Evolutionary conservation across 2,888 invertebrate genomes (phyloP), one percentile per base, ranked within the genome.

Genomic region (Sylvicola cinctus): DNA sequence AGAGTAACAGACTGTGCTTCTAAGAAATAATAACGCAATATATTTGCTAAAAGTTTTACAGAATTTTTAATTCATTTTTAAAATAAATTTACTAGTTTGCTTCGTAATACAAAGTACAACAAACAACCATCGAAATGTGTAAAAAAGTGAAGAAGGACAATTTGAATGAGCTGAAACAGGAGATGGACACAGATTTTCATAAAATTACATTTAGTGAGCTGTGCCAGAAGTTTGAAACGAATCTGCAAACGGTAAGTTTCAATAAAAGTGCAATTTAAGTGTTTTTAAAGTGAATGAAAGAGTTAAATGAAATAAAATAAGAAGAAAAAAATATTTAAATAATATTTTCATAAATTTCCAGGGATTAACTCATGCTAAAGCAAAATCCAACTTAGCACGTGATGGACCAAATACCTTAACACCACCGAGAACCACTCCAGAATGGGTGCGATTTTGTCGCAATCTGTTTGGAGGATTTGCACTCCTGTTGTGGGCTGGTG

Each of bases 361-460:
- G 90, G 93, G 93, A 68, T 76, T 91, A 65, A 90, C 90, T 66
- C 81, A 87, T 62, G 84, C 84, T 51, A 87, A 88, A 71, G 93
- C 91, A 60, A 85, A 85, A 66, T 88, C 90, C 63, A 81, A 87
- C 59, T 68, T 88, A 54, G 87, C 87, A 65, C 70, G 90, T 60
- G 91, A 90, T 67, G 90, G 90, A 58, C 90, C 88, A 53, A 93
- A 93, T 60, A 83, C 91, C 50, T 74, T 93, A 53, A 91, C 91
- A 52, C 91, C 93, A 53, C 91, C 91, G 48, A 88, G 85, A 70
- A 87, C 85, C 60, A 93, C 91, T 40, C 93, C 95, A 50, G 95
- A 95, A 71, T 95, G 93, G 93, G 83, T 95, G 49, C 95, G 95
- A 64, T 95, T 95, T 70, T 90, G 91, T 70, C 91, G 93, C 71